phyloP scores from a whole-genome alignment of 2,797 vertebrate genomes.

The Bradypodion pumilum region DNA sequence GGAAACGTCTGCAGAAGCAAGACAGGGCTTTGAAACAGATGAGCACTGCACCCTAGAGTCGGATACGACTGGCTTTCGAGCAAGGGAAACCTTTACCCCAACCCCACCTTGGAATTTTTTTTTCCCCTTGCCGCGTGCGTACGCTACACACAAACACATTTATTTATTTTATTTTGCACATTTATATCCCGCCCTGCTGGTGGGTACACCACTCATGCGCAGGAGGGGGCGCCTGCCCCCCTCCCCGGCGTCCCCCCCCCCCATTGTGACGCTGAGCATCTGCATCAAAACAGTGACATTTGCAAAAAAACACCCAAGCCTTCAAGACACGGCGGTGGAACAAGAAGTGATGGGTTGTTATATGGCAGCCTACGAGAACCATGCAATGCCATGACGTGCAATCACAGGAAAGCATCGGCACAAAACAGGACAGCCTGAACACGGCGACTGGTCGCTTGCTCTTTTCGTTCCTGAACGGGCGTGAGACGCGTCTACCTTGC shows the following conservation, averaged over 20 bases:
- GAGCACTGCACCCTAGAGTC: too few species aligned
- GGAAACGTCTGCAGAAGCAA: too few species aligned
- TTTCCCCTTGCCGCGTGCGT: too few species aligned
- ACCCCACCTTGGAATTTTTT: too few species aligned
- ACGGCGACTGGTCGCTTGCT: neutral
- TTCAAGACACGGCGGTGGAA: neutral
- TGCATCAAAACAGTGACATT: neutral
- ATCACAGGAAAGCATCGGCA: neutral
- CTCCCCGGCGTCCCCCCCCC: neutral
- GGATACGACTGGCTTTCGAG: too few species aligned
- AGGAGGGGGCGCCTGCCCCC: neutral
- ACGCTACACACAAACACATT: neutral
- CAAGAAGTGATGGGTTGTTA: neutral
- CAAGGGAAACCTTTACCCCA: too few species aligned
- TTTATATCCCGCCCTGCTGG: too few species aligned
- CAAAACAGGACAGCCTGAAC: neutral
- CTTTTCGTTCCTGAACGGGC: neutral
- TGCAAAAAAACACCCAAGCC: neutral
- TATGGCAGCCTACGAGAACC: neutral
- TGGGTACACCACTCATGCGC: neutral
- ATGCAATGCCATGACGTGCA: neutral
- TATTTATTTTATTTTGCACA: too few species aligned
- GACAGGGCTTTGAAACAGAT: too few species aligned
- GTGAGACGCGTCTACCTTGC: neutral
- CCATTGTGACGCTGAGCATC: neutral